These are phyloP conservation scores for Palythoa caribaeorum DNA, from an alignment of 92 coral and sea anemone genomes.

Conservation along the genomic window DNA sequence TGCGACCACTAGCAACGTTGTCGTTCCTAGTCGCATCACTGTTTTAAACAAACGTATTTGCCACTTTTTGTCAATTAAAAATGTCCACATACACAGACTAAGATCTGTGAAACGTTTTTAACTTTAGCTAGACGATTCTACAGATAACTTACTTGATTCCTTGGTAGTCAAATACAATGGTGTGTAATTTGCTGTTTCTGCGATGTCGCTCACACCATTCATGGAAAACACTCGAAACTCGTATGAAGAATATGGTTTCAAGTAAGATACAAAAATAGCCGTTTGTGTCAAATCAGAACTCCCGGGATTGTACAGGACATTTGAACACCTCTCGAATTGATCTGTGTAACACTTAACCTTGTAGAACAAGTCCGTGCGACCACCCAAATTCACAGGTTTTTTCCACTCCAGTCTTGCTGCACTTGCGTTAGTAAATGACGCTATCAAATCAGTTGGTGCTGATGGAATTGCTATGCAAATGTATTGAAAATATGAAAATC, in stretches of 20 bases:
- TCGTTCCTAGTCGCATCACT: too few relatives aligned
- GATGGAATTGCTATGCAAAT: constrained; percentile 20
- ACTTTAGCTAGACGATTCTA: not conserved
- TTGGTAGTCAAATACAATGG: not conserved
- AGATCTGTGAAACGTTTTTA: too few relatives aligned
- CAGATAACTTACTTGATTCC: constrained; percentile 17
- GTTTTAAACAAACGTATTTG: too few relatives aligned
- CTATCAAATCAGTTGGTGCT: not conserved
- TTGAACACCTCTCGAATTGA: not conserved
- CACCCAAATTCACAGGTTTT: not conserved
- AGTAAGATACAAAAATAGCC: not conserved
- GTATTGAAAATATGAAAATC: not conserved
- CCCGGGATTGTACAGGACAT: not conserved
- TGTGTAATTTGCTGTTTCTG: not conserved
- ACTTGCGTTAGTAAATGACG: not conserved
- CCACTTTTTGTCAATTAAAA: too few relatives aligned
- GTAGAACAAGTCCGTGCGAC: constrained; percentile 27
- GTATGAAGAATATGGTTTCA: not conserved
- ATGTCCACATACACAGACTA: too few relatives aligned
- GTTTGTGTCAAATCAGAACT: not conserved
- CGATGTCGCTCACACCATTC: constrained; percentile 28
- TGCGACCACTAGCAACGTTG: too few relatives aligned
- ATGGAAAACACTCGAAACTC: not conserved
- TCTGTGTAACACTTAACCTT: not conserved
- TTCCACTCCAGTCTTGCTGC: constrained; percentile 6